Conservation (phyloP, 2,797 vertebrate genomes). For the Argya squamiceps region DNA sequence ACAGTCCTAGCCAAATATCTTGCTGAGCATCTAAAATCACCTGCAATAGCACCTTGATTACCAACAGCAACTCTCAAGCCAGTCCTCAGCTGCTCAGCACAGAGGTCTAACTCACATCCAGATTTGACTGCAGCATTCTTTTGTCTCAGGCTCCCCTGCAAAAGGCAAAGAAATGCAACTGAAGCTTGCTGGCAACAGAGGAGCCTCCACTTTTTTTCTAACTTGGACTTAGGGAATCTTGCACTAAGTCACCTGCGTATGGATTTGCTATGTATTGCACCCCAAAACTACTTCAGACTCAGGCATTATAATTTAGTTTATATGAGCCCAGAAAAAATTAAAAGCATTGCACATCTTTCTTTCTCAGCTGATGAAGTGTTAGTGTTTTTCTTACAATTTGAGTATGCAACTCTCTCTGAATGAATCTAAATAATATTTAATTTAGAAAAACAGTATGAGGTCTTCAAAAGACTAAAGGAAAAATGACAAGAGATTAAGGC, state of each 20-base stretch:
- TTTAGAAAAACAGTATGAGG: background rate
- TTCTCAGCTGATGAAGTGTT: background rate
- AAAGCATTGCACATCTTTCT: background rate
- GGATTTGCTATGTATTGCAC: background rate
- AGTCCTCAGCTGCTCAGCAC: background rate
- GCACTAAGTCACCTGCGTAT: background rate
- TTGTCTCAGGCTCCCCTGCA: background rate
- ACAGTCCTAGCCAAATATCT: background rate
- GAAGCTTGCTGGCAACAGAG: background rate
- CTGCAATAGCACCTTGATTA: background rate
- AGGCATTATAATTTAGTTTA: background rate
- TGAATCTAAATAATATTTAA: background rate
- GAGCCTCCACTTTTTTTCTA: background rate
- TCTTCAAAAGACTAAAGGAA: background rate
- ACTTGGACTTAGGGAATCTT: background rate
- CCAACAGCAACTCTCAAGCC: background rate
- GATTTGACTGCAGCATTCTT: background rate
- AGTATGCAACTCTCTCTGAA: background rate
- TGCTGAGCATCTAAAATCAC: background rate
- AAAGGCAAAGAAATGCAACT: background rate
- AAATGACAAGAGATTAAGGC: background rate
- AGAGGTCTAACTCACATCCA: background rate
- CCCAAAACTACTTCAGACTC: background rate
- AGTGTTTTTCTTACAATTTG: rapidly evolving
- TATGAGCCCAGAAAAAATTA: background rate